These are phyloP conservation scores for Neomorphus geoffroyi DNA, from an alignment of 2,797 vertebrate genomes.

Conservation along the genomic window DNA sequence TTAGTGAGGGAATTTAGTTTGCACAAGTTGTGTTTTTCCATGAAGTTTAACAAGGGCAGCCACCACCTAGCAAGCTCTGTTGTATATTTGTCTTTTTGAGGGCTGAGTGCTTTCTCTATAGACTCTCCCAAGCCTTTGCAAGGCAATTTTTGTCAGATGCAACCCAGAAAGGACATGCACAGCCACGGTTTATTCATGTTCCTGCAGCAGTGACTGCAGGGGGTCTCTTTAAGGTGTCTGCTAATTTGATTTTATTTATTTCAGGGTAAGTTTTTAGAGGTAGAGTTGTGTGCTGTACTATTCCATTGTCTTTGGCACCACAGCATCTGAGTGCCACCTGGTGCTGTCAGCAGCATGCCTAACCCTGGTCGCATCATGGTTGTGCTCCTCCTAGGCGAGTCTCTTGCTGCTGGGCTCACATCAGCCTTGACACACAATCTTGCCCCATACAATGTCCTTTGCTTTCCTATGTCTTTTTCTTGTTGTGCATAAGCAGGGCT, in stretches of 20 bases:
- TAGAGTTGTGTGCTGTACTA: background rate
- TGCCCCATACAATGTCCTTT: background rate
- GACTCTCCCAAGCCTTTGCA: conserved; percentile 34
- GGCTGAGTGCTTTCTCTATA: conserved; percentile 43
- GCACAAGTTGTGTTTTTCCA: conserved; percentile 69
- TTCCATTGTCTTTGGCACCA: background rate
- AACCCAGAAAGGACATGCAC: background rate
- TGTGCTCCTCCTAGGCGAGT: background rate
- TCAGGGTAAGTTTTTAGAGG: background rate
- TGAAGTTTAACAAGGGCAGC: conserved; percentile 62
- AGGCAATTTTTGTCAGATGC: conserved; percentile 23
- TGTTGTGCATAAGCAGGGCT: background rate
- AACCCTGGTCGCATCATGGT: rapidly evolving
- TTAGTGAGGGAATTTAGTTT: conserved; percentile 64
- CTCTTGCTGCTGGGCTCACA: background rate
- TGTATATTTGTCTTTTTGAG: conserved; percentile 71
- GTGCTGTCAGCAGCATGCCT: background rate
- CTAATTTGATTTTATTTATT: background rate
- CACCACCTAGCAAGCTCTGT: conserved; percentile 53
- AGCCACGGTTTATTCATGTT: background rate
- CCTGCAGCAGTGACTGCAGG: background rate
- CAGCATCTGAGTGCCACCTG: conserved; percentile 19
- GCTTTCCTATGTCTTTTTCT: background rate
- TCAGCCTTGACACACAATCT: background rate
- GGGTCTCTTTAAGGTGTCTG: background rate